Percentiles rank a stretch among this genome's conserved stretches.
phyloP scores from a whole-genome alignment of 2,797 vertebrate species.

The Micrastur ruficollis region DNA sequence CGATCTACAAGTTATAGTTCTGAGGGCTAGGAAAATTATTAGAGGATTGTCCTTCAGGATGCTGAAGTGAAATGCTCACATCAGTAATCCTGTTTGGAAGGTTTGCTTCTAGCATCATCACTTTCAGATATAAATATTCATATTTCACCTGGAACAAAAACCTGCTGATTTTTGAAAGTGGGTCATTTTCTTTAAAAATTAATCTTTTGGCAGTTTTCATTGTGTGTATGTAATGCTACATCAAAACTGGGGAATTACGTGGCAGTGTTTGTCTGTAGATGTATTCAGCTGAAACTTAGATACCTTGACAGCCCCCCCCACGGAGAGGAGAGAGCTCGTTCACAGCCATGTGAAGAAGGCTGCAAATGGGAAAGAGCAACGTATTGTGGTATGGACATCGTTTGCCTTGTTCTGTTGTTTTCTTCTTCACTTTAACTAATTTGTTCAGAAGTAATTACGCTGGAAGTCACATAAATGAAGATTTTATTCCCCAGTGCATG shows the following conservation, averaged over 20 bases:
- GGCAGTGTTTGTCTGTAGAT: background rate
- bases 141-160: constrained; percentile 69
- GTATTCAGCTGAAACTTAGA: background rate
- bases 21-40: constrained; percentile 22
- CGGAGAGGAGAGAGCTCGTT: background rate
- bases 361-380: constrained; percentile 29
- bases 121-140: constrained; percentile 72
- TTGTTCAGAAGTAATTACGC: constrained; percentile 52
- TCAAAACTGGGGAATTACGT: background rate
- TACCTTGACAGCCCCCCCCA: background rate
- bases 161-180: constrained; percentile 68
- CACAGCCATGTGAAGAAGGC: background rate
- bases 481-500: constrained; percentile 7
- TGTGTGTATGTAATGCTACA: constrained; percentile 49
- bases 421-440: constrained; percentile 27
- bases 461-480: constrained; percentile 19
- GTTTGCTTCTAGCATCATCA: constrained; percentile 63
- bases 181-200: constrained; percentile 53
- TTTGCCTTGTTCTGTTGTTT: constrained; percentile 43
- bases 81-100: constrained; percentile 29
- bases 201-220: constrained; percentile 58
- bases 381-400: background rate
- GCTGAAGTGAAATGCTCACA: background rate
- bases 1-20: constrained; percentile 21
- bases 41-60: constrained; percentile 41